Evolutionary conservation across 2,797 vertebrate species (phyloP), one percentile per base, ranked within the genome.

Genomic region (Astyanax mexicanus): DNA sequence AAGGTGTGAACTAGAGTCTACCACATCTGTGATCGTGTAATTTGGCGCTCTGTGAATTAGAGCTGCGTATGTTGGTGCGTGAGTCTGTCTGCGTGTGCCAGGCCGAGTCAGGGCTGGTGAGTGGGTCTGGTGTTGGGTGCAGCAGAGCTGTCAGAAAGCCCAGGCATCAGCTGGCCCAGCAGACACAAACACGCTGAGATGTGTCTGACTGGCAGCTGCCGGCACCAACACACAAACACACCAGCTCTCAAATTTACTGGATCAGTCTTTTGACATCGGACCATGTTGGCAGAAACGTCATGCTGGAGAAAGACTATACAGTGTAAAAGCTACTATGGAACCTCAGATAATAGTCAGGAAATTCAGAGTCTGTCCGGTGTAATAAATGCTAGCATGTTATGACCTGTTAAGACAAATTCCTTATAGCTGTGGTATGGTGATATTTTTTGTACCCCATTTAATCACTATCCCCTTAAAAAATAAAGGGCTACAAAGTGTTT

Each of bases 81-180:
- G 10, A 29, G 17, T 68, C n/a, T 71, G 17, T 67, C 12, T 51
- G 54, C 32, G 19, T 49, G 8, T 49, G 23, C 42, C 54, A 72
- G 27, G 25, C 64, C 67, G 64, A 19, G 64, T 9, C 4, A n/a
- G 49, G 66, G 58, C 44, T 74, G 38, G 17, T 66, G 70, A 49
- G 58, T 6, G 19, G 19, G 17, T 67, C 35, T 78, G 58, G 72
- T 19, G n/a, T 69, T 27, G 25, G 15, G 15, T 17, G 29, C n/a
- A 44, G 38, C 67, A 37, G 32, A 64, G 44, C 61, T 72, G 74
- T 71, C 49, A 68, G 71, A 49, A 72, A 68, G 38, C 68, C 54
- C 35, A 32, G 23, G 61, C 27, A 61, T 72, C 61, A 75, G 70
- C 74, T 79, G 70, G 60, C 37, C 58, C 13, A 51, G 57, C 35